Conservation (phyloP, 2,888 invertebrate species). For the Coremacera marginata region DNA sequence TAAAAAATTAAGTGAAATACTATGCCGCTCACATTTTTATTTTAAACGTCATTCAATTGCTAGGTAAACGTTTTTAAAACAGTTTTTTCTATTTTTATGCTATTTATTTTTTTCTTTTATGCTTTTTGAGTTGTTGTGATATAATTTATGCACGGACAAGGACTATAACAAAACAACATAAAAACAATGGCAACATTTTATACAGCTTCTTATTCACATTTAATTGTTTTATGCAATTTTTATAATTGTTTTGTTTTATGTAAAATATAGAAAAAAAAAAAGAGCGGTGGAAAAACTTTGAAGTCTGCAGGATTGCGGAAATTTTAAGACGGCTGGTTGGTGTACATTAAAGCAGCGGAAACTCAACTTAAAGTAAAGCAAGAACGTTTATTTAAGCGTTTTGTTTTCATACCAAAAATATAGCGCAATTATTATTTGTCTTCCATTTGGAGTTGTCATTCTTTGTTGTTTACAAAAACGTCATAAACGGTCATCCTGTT, state of each 20-base stretch:
- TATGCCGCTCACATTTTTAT: slow-evolving; percentile 27
- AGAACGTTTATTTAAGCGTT: neutral
- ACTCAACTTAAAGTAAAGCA: neutral
- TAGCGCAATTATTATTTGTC: neutral
- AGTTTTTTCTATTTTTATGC: slow-evolving; percentile 34
- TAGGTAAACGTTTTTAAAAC: neutral
- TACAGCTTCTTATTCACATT: slow-evolving; percentile 17
- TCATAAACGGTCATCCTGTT: slow-evolving; percentile 1
- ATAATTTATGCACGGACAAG: slow-evolving; percentile 30
- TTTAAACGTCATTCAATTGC: slow-evolving; percentile 1
- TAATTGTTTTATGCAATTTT: slow-evolving; percentile 30
- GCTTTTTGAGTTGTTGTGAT: slow-evolving; percentile 10
- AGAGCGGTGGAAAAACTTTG: neutral
- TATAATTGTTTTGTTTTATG: neutral
- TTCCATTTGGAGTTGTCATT: neutral
- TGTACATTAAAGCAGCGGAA: no score
- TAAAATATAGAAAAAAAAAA: neutral
- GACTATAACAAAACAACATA: slow-evolving; percentile 19
- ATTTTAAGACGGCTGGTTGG: no score
- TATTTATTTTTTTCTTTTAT: no score
- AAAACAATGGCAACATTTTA: slow-evolving; percentile 27
- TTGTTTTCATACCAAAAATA: neutral
- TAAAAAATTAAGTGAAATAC: slow-evolving; percentile 25
- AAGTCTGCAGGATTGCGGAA: no score
- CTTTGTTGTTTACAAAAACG: neutral